Percentiles rank a stretch among this genome's conserved stretches.
Evolutionary conservation across 2,888 invertebrate genomes (phyloP).

Genomic region (Griposia aprilina): DNA sequence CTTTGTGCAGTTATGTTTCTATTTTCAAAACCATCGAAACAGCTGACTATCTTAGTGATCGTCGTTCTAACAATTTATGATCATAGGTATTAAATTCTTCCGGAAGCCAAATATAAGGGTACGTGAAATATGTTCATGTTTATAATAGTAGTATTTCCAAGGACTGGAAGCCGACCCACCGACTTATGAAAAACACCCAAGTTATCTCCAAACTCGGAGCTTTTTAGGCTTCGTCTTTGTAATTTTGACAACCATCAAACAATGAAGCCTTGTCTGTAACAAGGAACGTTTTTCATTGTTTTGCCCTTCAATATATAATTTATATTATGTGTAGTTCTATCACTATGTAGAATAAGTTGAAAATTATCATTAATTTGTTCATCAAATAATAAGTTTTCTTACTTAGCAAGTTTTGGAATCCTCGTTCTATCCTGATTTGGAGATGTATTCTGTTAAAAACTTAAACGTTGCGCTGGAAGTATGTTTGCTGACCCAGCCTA

Average conservation of each 20-base stretch:
- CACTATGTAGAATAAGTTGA: neutral
- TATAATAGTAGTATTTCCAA: neutral
- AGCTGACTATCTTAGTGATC: neutral
- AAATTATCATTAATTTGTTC: neutral
- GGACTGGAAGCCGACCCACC: neutral
- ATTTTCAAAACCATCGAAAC: conserved; percentile 31
- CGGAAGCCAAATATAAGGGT: neutral
- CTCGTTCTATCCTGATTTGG: too few relatives aligned
- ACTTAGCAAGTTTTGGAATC: neutral
- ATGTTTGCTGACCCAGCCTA: neutral
- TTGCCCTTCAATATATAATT: neutral
- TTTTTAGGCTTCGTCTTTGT: conserved; percentile 1
- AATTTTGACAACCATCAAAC: neutral
- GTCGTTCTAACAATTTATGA: neutral
- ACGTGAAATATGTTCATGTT: neutral
- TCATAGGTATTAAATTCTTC: neutral
- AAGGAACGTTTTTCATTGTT: neutral
- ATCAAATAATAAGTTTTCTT: neutral
- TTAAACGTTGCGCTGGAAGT: neutral
- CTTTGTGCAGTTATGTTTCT: conserved; percentile 36
- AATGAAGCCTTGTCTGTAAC: conserved; percentile 6
- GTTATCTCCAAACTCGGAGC: neutral
- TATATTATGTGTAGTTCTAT: neutral
- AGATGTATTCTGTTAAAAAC: conserved; percentile 4
- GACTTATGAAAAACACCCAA: neutral